A percentile compares a stretch with the other conserved stretches of the same genome.
phyloP scores from a whole-genome alignment of 2,888 invertebrate species.

The Melangyna quadrimaculata region DNA sequence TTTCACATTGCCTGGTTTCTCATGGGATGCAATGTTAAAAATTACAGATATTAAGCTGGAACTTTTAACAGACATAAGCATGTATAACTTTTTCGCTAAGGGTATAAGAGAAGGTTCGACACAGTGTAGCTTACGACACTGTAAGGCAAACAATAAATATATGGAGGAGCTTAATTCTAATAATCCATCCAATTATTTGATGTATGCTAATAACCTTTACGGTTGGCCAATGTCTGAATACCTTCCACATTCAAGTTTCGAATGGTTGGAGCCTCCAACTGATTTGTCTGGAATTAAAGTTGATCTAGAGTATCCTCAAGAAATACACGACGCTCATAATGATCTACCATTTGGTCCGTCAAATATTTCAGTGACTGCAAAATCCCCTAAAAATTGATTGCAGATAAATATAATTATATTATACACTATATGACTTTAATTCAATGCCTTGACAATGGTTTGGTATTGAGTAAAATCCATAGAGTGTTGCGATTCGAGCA shows the following conservation, averaged over 20 bases:
- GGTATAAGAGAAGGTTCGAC: not conserved
- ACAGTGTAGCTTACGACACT: not conserved
- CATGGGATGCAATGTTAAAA: not conserved
- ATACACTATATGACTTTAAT: too few relatives aligned
- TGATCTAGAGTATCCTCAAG: too few relatives aligned
- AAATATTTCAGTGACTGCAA: too few relatives aligned
- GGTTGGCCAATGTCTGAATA: not conserved
- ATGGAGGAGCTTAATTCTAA: not conserved
- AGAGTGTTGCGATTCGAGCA: too few relatives aligned
- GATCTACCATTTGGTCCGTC: too few relatives aligned
- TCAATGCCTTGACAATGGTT: too few relatives aligned
- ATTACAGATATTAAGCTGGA: not conserved
- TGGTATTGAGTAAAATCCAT: too few relatives aligned
- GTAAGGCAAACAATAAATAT: not conserved
- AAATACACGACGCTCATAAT: too few relatives aligned
- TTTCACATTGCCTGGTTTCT: not conserved
- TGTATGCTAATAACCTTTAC: not conserved
- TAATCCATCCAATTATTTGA: not conserved
- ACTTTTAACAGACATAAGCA: not conserved
- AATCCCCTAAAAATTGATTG: too few relatives aligned
- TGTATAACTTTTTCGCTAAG: not conserved
- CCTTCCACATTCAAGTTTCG: not conserved
- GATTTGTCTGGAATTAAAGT: not conserved
- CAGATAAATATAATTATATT: too few relatives aligned
- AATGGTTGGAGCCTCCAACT: not conserved